A percentile compares a stretch with the other conserved stretches of the same genome.
phyloP scores from a whole-genome alignment of 2,888 invertebrate genomes.

The Flexamia atlantica region DNA sequence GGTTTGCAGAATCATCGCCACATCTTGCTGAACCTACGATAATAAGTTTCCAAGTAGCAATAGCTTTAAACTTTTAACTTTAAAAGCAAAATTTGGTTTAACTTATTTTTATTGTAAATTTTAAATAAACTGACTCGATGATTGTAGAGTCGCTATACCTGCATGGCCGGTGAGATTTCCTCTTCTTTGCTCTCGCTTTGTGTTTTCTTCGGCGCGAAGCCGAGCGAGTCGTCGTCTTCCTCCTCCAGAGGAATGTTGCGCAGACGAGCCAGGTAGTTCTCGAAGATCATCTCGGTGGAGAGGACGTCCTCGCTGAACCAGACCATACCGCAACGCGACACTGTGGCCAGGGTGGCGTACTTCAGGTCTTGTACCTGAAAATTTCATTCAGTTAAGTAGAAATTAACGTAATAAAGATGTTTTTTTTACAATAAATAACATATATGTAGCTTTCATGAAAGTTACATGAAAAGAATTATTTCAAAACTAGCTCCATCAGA shows the following conservation, averaged over 20 bases:
- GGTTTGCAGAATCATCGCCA: constrained; percentile 89
- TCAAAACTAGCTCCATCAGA: too few relatives aligned
- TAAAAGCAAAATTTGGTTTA: too few relatives aligned
- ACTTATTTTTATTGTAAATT: too few relatives aligned
- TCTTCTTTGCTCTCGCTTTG: constrained; percentile 80
- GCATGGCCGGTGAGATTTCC: constrained; percentile 87
- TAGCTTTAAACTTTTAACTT: too few relatives aligned
- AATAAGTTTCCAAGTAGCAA: too few relatives aligned
- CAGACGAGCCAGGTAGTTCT: constrained; percentile 93
- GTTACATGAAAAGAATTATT: too few relatives aligned
- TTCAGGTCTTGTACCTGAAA: constrained; percentile 94
- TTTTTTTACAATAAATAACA: too few relatives aligned
- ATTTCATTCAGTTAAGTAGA: too few relatives aligned
- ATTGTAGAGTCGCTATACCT: too few relatives aligned
- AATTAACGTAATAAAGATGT: too few relatives aligned
- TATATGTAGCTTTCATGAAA: too few relatives aligned
- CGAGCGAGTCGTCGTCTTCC: constrained; percentile 88
- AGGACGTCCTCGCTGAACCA: constrained; percentile 99
- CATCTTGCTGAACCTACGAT: constrained; percentile 89
- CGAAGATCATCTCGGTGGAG: constrained; percentile 99
- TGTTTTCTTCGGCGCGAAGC: constrained; percentile 76
- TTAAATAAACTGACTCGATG: too few relatives aligned
- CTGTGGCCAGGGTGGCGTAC: constrained; percentile 98
- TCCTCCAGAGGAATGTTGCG: constrained; percentile 93
- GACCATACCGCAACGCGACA: constrained; percentile 99